Evolutionary conservation across 2,797 vertebrate species (phyloP), one percentile per base, ranked within the genome.

Genomic region (Eulemur coronatus): DNA sequence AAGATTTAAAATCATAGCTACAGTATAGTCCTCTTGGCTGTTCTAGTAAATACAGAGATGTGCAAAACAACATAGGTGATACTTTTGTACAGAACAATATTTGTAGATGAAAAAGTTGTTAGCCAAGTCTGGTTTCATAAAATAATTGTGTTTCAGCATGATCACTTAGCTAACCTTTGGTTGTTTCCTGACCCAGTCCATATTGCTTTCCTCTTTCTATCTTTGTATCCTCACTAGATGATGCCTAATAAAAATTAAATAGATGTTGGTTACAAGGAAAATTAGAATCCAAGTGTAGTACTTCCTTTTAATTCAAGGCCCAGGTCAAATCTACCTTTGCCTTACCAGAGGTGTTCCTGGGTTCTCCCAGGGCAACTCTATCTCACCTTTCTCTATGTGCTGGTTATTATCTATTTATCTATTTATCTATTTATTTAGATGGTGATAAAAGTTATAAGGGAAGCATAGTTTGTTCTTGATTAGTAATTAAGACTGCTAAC

Each of bases 31-130:
- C 99, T 99, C 99, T 99, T 99, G 99, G 99, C 99, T 99, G 99
- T 99, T 99, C 99, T 99, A 99, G 99, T 99, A 99, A 98, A 99
- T 99, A 99, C 99, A 99, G 99, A 99, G 99, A 98, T 99, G 99
- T 99, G 98, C 99, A 99, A 98, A 99, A 99, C 98, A 99, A 99
- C 99, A 93, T 97, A 99, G 99, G 99, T 99, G 99, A 99, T 99
- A 99, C 98, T 99, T 99, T 99, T 97, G 98, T 96, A 98, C 96
- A 97, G 97, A 55, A 98, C 95, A 98, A 69, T 97, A 97, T 97
- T 98, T 98, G 98, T 97, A 97, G 94, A 98, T 98, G 98, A 92
- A 98, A 98, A 97, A 98, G 98, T 98, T 97, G 95, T 98, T 98
- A 98, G 97, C 97, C 91, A 97, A 96, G 88, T 95, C 97, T 98